These are phyloP conservation scores for Tetramorium bicarinatum DNA, from an alignment of 2,888 invertebrate genomes.

Conservation along the genomic window DNA sequence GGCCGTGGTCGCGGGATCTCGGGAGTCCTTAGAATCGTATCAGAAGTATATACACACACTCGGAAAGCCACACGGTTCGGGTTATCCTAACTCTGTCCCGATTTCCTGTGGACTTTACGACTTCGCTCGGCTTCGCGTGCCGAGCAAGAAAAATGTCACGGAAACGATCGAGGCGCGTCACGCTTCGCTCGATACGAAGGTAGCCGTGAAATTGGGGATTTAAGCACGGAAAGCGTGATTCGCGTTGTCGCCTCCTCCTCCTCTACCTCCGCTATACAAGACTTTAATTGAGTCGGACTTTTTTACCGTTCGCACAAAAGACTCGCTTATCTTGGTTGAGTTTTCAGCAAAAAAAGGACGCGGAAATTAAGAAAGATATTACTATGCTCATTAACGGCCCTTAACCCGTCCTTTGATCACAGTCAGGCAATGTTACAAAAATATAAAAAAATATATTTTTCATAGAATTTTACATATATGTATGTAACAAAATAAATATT, in stretches of 20 bases:
- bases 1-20: slow-evolving; percentile 30
- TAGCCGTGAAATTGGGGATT: slow-evolving; percentile 75
- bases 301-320: slow-evolving; percentile 49
- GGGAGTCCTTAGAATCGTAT: slow-evolving; percentile 24
- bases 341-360: slow-evolving; percentile 39
- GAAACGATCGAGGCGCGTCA: slow-evolving; percentile 66
- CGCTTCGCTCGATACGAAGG: slow-evolving; percentile 66
- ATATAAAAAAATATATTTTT: slow-evolving; percentile 3
- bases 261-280: slow-evolving; percentile 38
- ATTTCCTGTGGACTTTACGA: slow-evolving; percentile 59
- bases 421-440: not conserved
- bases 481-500: not conserved
- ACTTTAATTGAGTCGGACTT: slow-evolving; percentile 68
- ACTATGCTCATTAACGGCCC: slow-evolving; percentile 38
- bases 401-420: slow-evolving; percentile 16
- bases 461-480: not conserved
- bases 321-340: slow-evolving; percentile 16
- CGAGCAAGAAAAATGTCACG: slow-evolving; percentile 68
- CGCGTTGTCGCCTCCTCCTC: slow-evolving; percentile 51
- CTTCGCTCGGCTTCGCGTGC: slow-evolving; percentile 60
- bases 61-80: slow-evolving; percentile 46
- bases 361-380: slow-evolving; percentile 53
- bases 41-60: slow-evolving; percentile 17
- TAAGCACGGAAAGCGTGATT: slow-evolving; percentile 62
- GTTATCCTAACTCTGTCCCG: slow-evolving; percentile 56